Conservation (phyloP, 2,888 invertebrate genomes). For the Drosophila multiciliata region DNA sequence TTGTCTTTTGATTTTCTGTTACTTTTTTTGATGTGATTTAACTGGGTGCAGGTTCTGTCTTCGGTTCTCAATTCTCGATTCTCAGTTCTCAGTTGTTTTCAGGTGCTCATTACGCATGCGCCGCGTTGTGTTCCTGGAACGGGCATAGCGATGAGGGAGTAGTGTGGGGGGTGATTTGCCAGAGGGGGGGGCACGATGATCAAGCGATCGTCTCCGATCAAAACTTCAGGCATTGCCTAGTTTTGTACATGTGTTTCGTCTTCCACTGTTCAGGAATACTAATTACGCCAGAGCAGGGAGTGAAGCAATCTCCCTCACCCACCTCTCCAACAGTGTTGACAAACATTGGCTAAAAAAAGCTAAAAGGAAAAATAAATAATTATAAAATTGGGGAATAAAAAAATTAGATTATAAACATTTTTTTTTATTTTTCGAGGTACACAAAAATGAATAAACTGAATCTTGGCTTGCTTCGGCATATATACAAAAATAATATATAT, state of each 20-base stretch:
- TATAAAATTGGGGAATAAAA: neutral
- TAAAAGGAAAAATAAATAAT: neutral
- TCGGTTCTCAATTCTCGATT: neutral
- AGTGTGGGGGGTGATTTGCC: neutral
- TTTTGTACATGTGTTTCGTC: constrained; percentile 82
- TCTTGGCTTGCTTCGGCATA: neutral
- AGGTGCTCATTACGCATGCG: constrained; percentile 70
- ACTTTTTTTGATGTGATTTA: constrained; percentile 1
- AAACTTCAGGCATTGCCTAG: constrained; percentile 27
- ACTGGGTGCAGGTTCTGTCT: constrained; percentile 16
- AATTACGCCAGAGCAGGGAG: constrained; percentile 65
- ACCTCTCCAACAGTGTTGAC: neutral
- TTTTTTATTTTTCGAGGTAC: too few species aligned
- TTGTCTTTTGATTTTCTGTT: neutral
- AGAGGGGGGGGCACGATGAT: constrained; percentile 21
- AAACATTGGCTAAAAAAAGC: neutral
- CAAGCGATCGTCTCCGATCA: constrained; percentile 24
- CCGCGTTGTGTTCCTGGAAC: constrained; percentile 43
- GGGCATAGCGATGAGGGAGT: neutral
- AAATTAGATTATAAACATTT: neutral
- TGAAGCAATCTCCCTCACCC: neutral
- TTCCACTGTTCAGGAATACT: constrained; percentile 82
- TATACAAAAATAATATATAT: neutral
- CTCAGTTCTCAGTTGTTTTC: constrained; percentile 4
- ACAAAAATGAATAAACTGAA: neutral